Conservation (phyloP, 2,888 invertebrate genomes). For the Aleiodes testaceus region DNA sequence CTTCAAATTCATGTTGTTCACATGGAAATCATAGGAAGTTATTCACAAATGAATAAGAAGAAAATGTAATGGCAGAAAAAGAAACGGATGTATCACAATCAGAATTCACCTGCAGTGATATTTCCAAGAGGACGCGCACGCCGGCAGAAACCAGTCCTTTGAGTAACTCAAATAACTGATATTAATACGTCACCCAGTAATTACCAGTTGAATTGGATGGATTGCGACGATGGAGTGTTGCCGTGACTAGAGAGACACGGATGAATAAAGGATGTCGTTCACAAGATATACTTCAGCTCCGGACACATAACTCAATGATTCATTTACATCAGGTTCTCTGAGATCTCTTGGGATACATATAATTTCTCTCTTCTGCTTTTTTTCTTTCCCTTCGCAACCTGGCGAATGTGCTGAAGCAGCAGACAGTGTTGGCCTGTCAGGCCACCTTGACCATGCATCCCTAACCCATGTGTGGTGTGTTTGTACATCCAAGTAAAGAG, state of each 20-base stretch:
- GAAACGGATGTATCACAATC: no score
- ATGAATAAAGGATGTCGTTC: conserved; percentile 47
- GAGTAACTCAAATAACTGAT: conserved; percentile 67
- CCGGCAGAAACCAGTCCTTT: conserved; percentile 58
- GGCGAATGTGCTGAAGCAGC: neutral
- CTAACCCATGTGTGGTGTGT: conserved; percentile 18
- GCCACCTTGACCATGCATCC: no score
- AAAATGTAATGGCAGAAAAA: no score
- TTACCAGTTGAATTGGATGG: conserved; percentile 58
- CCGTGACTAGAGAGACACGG: conserved; percentile 39
- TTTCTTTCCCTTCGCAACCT: neutral
- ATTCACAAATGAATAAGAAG: no score
- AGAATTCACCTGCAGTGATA: no score
- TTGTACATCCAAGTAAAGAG: conserved; percentile 12
- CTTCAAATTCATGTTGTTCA: no score
- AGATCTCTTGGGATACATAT: conserved; percentile 1
- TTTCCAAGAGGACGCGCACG: no score
- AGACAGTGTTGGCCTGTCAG: no score
- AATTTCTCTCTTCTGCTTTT: neutral
- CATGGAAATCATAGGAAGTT: no score
- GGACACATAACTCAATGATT: neutral
- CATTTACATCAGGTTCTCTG: no score
- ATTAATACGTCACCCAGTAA: conserved; percentile 69
- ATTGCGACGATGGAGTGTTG: no score
- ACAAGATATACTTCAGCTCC: no score